A percentile compares a stretch with the other conserved stretches of the same genome.
Conservation (phyloP, 2,113 vertebrate species). For the Struthidea cinerea region DNA sequence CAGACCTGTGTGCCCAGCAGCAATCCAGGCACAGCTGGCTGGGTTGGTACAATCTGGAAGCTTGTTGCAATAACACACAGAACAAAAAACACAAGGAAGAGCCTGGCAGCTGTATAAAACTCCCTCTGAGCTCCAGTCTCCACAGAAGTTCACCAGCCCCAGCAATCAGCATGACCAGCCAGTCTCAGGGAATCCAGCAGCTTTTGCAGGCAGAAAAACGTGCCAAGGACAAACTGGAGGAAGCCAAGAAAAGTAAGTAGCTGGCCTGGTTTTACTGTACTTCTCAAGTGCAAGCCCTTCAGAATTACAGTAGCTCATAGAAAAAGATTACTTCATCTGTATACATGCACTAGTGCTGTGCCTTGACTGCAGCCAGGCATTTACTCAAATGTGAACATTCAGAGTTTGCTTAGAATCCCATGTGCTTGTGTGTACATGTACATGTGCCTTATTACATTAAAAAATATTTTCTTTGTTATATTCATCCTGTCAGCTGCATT, state of each 20-base stretch:
- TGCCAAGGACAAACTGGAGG: conserved; percentile 79
- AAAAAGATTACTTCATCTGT: background rate
- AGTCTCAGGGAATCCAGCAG: conserved; percentile 79
- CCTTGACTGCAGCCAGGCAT: background rate
- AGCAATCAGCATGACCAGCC: conserved; percentile 69
- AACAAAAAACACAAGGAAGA: background rate
- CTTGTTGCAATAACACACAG: conserved; percentile 19
- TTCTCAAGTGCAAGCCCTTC: background rate
- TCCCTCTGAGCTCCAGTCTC: background rate
- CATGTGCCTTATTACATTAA: background rate
- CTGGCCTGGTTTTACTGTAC: background rate
- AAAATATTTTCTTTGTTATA: background rate
- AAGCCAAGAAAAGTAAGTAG: conserved; percentile 79
- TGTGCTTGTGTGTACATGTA: fast-evolving
- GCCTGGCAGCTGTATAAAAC: background rate
- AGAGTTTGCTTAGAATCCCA: background rate
- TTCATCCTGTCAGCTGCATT: background rate
- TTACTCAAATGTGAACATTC: background rate
- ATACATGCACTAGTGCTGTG: background rate
- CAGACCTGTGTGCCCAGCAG: background rate
- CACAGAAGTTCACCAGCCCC: background rate
- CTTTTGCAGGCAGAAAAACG: conserved; percentile 79
- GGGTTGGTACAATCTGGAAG: background rate
- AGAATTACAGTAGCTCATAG: background rate
- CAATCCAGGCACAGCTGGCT: background rate